Base-by-base conservation (phyloP, 1,140 invertebrate species). In the Cylas formicarius region DNA sequence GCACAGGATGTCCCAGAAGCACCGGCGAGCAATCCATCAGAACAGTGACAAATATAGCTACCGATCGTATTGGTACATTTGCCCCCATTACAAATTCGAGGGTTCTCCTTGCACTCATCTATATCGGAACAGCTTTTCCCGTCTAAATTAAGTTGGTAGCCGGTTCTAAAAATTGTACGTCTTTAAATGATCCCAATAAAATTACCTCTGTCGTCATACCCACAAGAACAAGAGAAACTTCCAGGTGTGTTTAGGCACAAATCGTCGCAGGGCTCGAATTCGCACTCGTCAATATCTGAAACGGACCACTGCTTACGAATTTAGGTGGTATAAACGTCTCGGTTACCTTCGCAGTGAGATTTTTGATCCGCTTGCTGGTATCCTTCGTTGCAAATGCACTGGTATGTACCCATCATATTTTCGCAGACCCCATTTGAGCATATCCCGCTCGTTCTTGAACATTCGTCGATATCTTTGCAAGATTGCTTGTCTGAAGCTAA, bases 391-490 rank as follows among this genome's bases (percentile, higher is more conserved):
- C 90, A 94, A 27, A 82, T 77, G 63, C 89, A 93, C 57, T 86
- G 82, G 64, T 88, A 93, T 2, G 85, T 86, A 7, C 88, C 88
- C 73, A 85, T 82, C 65, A 80, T 81, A 55, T 94, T 93, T 61
- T 89, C 82, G 61, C 87, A 90, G 2, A 85, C 80, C 2, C 84
- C 84, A 65, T 89, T 86, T 7, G 83, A 86, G 59, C 85, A 89
- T 20, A 89, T 87, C 6, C 84, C 84, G 45, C 82, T 85, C 0
- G 82, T 86, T 34, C 81, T 71, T n/a, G 81, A 85, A 57, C 78
- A 83, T 57, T 69, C 67, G 37, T 69, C 67, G 28, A 69, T 67
- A 36, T 69, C 67, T 41, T 63, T 65, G 54, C 81, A 79, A 50
- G 33, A 80, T 24, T 68, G 57, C 26, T 67, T 70, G 50, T 74